Conservation (phyloP, 1,140 invertebrate genomes). For the Apis laboriosa region DNA sequence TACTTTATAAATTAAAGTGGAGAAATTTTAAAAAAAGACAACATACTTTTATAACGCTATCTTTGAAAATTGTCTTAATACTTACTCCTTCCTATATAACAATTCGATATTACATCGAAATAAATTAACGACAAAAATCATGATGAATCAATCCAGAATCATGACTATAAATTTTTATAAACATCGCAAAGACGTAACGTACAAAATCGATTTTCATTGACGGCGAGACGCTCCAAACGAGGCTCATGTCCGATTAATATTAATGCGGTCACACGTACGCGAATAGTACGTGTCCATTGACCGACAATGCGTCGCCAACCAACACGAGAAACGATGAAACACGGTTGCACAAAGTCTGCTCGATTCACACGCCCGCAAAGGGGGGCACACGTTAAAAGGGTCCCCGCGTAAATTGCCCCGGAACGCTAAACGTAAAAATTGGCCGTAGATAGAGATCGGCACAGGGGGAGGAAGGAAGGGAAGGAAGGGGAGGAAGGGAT, state of each 20-base stretch:
- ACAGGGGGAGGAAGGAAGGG: neutral
- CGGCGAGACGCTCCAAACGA: no score
- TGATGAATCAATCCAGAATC: no score
- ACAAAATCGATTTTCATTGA: neutral
- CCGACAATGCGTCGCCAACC: no score
- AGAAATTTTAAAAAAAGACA: no score
- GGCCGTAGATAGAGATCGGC: slow-evolving; percentile 11
- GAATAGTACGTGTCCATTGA: slow-evolving; percentile 1
- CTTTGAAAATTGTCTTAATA: no score
- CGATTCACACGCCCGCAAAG: slow-evolving; percentile 35
- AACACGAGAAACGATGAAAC: neutral
- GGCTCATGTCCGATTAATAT: neutral
- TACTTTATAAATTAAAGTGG: no score
- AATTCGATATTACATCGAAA: no score
- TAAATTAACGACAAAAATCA: neutral
- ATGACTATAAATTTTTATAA: no score
- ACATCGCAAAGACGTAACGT: no score
- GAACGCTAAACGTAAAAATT: slow-evolving; percentile 5
- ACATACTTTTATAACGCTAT: no score
- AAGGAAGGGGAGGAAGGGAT: neutral
- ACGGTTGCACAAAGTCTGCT: neutral
- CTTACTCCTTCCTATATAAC: no score
- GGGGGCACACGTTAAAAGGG: neutral
- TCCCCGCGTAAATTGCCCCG: slow-evolving; percentile 6
- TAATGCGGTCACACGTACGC: neutral